A percentile compares a stretch with the other conserved stretches of the same genome.
Evolutionary conservation across 2,888 invertebrate species (phyloP).

Genomic region (Rhagonycha fulva): DNA sequence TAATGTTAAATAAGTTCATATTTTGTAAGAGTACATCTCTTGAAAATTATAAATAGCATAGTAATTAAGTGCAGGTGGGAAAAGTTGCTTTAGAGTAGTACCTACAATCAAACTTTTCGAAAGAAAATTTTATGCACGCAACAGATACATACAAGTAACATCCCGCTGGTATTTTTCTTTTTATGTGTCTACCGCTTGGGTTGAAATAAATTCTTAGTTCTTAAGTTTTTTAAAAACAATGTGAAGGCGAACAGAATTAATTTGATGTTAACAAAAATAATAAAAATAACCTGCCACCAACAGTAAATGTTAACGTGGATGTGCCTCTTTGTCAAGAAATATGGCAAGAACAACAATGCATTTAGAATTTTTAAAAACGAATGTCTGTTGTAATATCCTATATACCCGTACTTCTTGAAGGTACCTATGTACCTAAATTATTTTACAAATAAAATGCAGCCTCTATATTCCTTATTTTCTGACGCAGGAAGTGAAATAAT

Average conservation of each 20-base stretch:
- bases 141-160: no score
- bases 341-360: not conserved
- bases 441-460: not conserved
- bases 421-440: not conserved
- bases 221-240: not conserved
- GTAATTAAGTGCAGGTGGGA: not conserved
- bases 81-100: not conserved
- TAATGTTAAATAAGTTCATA: no score
- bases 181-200: not conserved
- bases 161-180: no score
- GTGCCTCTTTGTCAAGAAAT: slow-evolving; percentile 8
- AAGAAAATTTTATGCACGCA: no score
- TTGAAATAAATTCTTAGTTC: not conserved
- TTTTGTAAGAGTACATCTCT: not conserved
- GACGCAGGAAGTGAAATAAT: not conserved
- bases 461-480: not conserved
- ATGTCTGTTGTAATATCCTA: not conserved
- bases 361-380: not conserved
- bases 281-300: slow-evolving; percentile 17
- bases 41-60: not conserved
- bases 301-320: slow-evolving; percentile 14
- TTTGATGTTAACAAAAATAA: slow-evolving; percentile 7
- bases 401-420: not conserved
- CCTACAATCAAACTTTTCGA: not conserved
- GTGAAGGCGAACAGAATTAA: not conserved